Evolutionary conservation across 2,113 vertebrate species (phyloP).

Genomic region (Alligator sinensis): DNA sequence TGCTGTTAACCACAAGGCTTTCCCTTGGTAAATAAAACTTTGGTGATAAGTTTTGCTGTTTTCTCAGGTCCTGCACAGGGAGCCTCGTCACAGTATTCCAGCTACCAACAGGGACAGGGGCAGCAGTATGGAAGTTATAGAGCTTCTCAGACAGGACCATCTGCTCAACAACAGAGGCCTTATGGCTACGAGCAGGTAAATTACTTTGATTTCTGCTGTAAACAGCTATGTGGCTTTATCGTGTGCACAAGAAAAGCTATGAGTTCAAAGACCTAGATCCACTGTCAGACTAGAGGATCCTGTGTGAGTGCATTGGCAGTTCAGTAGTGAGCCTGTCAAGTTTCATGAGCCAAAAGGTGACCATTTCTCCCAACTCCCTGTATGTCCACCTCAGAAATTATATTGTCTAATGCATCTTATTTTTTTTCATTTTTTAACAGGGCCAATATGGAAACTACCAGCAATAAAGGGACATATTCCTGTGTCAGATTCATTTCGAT

Average conservation of each 20-base stretch:
- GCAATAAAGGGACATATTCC: conserved; percentile 80
- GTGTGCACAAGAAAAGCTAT: fast-evolving
- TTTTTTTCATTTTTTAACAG: conserved; percentile 75
- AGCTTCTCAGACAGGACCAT: conserved; percentile 87
- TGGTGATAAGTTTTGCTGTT: background rate
- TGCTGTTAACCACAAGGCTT: fast-evolving
- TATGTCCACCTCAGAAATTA: background rate
- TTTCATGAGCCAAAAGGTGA: conserved; percentile 3
- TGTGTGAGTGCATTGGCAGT: background rate
- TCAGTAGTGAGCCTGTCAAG: background rate
- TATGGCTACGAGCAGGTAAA: conserved; percentile 95
- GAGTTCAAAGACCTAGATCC: background rate
- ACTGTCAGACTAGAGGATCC: background rate
- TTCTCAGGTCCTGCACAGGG: conserved; percentile 86
- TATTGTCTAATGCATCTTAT: background rate
- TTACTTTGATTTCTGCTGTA: background rate
- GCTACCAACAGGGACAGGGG: conserved; percentile 93
- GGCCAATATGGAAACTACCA: conserved; percentile 96
- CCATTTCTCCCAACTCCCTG: background rate
- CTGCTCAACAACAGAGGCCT: conserved; percentile 90
- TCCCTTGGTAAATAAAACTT: background rate
- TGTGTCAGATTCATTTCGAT: conserved; percentile 50
- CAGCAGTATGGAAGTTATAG: conserved; percentile 93
- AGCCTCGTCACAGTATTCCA: conserved; percentile 90
- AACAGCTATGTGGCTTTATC: background rate